phyloP scores from a whole-genome alignment of 1,140 invertebrate species.

The Ericerus pela region DNA sequence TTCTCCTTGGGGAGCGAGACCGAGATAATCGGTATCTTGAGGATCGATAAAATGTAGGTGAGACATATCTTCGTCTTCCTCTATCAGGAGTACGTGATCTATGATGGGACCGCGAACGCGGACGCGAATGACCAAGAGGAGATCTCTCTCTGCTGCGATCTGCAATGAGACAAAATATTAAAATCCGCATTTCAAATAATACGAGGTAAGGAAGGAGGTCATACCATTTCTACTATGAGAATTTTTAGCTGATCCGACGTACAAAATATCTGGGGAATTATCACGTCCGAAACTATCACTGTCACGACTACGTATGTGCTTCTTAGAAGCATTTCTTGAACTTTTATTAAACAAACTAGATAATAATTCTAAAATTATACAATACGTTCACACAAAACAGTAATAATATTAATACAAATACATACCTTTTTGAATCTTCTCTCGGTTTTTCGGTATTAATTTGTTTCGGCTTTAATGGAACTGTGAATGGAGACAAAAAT shows the following conservation, averaged over 20 bases:
- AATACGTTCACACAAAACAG: background rate
- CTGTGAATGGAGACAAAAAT: background rate
- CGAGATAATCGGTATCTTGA: background rate
- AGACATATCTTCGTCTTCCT: background rate
- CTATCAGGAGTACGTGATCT: slow-evolving; percentile 17
- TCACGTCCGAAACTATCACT: slow-evolving; percentile 14
- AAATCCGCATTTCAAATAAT: background rate
- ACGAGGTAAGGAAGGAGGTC: background rate
- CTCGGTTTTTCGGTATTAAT: background rate
- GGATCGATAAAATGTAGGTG: slow-evolving; percentile 6
- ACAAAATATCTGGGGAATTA: background rate
- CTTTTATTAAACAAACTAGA: slow-evolving; percentile 19
- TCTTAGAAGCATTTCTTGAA: slow-evolving; percentile 14
- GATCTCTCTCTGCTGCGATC: background rate
- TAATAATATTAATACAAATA: background rate
- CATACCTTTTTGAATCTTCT: slow-evolving; percentile 2
- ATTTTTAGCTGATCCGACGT: background rate
- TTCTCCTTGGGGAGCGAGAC: background rate
- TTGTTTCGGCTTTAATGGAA: background rate
- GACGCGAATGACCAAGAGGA: background rate
- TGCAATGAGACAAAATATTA: background rate
- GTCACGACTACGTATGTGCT: slow-evolving; percentile 15
- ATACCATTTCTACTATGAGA: background rate
- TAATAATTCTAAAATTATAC: background rate
- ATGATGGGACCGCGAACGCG: slow-evolving; percentile 19